Conservation (phyloP, 2,113 vertebrate species). For the Diadophis punctatus region DNA sequence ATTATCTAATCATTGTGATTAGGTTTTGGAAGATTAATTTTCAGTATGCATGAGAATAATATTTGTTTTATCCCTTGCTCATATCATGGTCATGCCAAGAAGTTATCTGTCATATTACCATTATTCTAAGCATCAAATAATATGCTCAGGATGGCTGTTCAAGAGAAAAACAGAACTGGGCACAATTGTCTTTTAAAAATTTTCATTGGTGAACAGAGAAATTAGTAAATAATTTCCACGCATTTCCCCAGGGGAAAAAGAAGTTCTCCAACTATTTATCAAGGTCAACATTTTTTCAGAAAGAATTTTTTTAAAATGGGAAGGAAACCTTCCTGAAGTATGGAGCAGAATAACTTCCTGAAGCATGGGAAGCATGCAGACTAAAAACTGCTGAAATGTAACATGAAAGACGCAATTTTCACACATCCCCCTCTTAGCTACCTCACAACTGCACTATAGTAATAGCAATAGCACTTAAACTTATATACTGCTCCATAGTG, state of each 20-base stretch:
- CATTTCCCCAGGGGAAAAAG: not conserved
- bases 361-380: not conserved
- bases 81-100: not conserved
- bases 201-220: not conserved
- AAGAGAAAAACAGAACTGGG: not conserved
- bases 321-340: not conserved
- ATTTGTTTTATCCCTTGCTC: not conserved
- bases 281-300: not conserved
- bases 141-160: not conserved
- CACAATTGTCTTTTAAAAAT: not conserved
- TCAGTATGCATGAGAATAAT: not conserved
- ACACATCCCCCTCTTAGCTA: not conserved
- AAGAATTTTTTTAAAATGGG: not conserved
- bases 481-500: not conserved
- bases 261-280: not conserved
- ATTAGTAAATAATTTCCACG: not conserved
- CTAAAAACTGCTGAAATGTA: not conserved
- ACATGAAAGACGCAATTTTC: not conserved
- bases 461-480: not conserved
- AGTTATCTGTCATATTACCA: not conserved
- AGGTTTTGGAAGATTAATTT: constrained; percentile 9
- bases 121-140: not conserved
- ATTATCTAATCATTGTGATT: constrained; percentile 5
- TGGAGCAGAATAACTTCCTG: not conserved
- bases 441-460: not conserved